Evolutionary conservation across 23 tunicate species (phyloP), one percentile per base, ranked within the genome.

Genomic region (Trididemnum nubilum): DNA sequence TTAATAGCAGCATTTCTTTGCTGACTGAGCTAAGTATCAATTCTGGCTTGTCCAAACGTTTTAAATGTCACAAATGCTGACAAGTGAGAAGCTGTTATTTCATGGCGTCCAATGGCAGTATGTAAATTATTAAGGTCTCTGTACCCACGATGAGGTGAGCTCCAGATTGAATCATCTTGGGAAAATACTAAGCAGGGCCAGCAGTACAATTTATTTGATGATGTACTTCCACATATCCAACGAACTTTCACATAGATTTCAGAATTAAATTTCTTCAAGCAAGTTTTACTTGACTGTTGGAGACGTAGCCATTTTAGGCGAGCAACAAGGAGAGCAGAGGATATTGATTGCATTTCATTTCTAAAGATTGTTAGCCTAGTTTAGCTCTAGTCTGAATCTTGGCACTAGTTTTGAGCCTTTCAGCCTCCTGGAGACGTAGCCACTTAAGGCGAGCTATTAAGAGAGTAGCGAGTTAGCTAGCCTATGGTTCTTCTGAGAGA

Each of bases 151-250:
- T 69, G 19, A 32, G 74, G 37, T 32, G n/a, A 69, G 40, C 37
- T 69, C 74, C 39, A 69, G 21, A 34, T 37, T 4, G 39, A 34
- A 12, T 69, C n/a, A 34, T 69, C 74, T 12, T 33, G 29, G n/a
- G 74, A 69, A 69, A 69, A 69, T 28, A 69, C 9, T 37, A 69
- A 69, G 39, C 74, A 69, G 15, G 74, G 74, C 74, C 74, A 69
- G 26, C 74, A 31, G n/a, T 69, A 69, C 40, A 69, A 69, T 33
- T 69, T 69, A 12, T 69, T 69, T 69, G 74, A 32, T 32, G 22
- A 31, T 69, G 38, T 15, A 32, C 74, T 69, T 69, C 74, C 74
- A 69, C 74, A 69, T 12, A 69, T 32, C 74, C 74, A 69, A 61
- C n/a, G n/a, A 21, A 61, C 67, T 12, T 61, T 61, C 12, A 9